A percentile compares a stretch with the other conserved stretches of the same genome.
phyloP scores from a whole-genome alignment of 2,113 vertebrate species.

The Loxodonta africana region DNA sequence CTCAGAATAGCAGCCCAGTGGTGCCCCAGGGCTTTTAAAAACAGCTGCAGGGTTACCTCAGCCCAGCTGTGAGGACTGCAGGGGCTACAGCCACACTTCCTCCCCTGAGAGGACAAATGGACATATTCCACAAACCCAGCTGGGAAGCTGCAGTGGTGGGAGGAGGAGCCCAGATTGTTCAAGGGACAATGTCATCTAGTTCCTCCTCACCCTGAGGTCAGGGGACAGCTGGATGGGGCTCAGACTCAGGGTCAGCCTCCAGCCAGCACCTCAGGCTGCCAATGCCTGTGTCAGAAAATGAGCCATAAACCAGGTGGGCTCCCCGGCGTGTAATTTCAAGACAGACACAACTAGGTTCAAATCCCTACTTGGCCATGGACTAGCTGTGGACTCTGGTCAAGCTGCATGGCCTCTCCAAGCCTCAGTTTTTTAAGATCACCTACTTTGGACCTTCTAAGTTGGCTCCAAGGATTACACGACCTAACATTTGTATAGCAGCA shows the following conservation, averaged over 20 bases:
- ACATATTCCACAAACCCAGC: conserved; percentile 14
- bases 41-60: conserved; percentile 73
- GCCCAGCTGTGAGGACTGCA: neutral
- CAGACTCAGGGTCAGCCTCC: neutral
- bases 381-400: neutral
- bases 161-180: neutral
- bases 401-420: neutral
- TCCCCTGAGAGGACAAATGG: neutral
- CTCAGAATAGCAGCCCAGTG: conserved; percentile 54
- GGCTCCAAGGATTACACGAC: neutral
- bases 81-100: neutral
- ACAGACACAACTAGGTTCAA: neutral
- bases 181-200: neutral
- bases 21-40: conserved; percentile 70
- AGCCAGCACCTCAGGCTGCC: neutral
- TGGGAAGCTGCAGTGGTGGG: neutral
- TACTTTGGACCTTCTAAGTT: neutral
- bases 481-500: neutral
- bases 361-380: neutral
- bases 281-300: accelerated
- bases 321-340: accelerated
- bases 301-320: neutral
- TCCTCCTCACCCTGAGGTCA: neutral
- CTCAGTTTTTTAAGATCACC: neutral
- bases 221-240: neutral